phyloP scores from a whole-genome alignment of 2,888 invertebrate species.

The Willowsia nigromaculata region DNA sequence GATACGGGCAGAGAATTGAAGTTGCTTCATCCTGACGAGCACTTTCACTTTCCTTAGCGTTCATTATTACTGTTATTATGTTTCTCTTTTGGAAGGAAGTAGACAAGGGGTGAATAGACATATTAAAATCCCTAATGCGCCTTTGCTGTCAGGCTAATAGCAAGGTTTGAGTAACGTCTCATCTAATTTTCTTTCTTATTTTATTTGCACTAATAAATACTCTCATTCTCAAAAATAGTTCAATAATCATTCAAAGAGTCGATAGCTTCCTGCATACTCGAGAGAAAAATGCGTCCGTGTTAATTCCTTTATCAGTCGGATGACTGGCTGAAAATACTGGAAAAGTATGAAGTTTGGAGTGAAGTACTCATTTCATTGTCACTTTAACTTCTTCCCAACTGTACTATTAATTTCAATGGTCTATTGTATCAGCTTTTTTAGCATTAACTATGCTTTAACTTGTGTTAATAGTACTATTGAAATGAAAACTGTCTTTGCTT shows the following conservation, averaged over 20 bases:
- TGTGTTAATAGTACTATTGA: no score
- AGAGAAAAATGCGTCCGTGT: neutral
- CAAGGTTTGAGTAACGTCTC: neutral
- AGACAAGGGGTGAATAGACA: neutral
- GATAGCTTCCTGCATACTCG: no score
- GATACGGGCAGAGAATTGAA: neutral
- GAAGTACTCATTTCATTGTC: neutral
- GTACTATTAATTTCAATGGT: neutral
- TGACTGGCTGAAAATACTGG: neutral
- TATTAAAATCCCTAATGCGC: neutral
- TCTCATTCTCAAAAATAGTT: neutral
- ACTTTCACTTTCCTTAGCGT: slow-evolving; percentile 16
- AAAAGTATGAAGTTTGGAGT: neutral
- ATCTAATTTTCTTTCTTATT: neutral
- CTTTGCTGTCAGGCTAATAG: neutral
- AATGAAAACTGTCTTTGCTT: no score
- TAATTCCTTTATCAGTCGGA: neutral
- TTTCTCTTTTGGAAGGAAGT: neutral
- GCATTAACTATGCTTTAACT: no score
- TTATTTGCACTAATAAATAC: neutral
- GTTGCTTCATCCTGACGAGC: neutral
- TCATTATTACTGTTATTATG: neutral
- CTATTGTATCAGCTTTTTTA: no score
- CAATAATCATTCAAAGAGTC: neutral
- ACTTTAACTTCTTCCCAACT: neutral